phyloP scores from a whole-genome alignment of 2,888 invertebrate species.

The Malacosoma neustria region DNA sequence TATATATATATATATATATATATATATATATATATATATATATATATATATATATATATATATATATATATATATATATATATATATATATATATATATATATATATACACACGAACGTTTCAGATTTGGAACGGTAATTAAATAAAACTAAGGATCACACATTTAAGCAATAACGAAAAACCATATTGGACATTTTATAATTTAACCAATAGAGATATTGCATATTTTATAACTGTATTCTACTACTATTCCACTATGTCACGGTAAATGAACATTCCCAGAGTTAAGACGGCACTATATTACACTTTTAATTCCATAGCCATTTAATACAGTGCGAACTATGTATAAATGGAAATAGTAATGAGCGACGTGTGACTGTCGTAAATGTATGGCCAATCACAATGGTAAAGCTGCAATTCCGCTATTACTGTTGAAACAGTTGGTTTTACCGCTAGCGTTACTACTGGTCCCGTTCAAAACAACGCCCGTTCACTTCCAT shows the following conservation, averaged over 20 bases:
- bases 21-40: too few relatives aligned
- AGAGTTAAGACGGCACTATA: background rate
- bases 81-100: background rate
- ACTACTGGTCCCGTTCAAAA: slow-evolving; percentile 51
- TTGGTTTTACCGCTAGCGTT: slow-evolving; percentile 50
- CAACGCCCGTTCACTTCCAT: slow-evolving; percentile 34
- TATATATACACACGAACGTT: too few relatives aligned
- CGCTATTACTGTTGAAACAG: slow-evolving; percentile 39
- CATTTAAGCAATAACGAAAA: too few relatives aligned
- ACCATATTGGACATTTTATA: too few relatives aligned
- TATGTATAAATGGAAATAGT: slow-evolving; percentile 8
- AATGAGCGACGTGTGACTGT: slow-evolving; percentile 14
- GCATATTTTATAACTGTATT: too few relatives aligned
- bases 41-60: background rate
- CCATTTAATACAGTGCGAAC: background rate
- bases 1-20: too few relatives aligned
- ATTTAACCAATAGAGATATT: too few relatives aligned
- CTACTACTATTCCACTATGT: too few relatives aligned
- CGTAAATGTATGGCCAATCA: slow-evolving; percentile 17
- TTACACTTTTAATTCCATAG: background rate
- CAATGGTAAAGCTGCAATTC: slow-evolving; percentile 18
- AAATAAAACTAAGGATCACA: too few relatives aligned
- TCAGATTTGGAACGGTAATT: too few relatives aligned
- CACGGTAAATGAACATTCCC: too few relatives aligned
- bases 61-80: background rate